Percentiles rank a stretch among this genome's conserved stretches.
These are phyloP conservation scores for Characodon lateralis DNA, from an alignment of 2,797 vertebrate species.

Conservation along the genomic window DNA sequence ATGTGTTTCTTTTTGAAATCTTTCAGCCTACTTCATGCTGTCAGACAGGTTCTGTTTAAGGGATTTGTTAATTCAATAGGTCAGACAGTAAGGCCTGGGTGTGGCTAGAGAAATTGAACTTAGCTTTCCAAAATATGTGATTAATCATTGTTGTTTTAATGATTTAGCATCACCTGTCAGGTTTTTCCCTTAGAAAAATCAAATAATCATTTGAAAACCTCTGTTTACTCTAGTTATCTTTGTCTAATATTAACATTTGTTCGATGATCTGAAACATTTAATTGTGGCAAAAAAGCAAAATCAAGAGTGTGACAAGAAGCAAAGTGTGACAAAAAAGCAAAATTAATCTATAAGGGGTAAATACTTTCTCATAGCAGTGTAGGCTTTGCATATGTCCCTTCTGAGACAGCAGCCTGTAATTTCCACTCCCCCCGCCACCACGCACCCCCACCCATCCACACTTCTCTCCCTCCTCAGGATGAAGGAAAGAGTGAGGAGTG, in stretches of 20 bases:
- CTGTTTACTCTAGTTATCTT: neutral
- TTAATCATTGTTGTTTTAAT: neutral
- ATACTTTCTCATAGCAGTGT: neutral
- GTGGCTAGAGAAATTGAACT: neutral
- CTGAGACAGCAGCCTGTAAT: constrained; percentile 81
- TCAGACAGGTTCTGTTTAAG: no score
- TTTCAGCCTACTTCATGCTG: neutral
- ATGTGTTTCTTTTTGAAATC: neutral
- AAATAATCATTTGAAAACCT: neutral
- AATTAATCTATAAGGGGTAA: neutral
- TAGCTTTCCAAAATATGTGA: neutral
- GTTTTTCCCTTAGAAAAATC: neutral
- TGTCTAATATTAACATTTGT: neutral
- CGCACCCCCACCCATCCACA: constrained; percentile 41
- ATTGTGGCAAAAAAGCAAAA: neutral
- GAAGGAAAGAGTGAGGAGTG: constrained; percentile 82
- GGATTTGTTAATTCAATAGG: neutral
- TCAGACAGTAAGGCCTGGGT: neutral
- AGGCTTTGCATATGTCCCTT: constrained; percentile 44
- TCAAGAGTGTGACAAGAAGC: neutral
- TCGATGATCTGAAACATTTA: constrained; percentile 4
- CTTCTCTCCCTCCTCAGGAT: constrained; percentile 74
- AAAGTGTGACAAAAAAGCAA: neutral
- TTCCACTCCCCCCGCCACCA: constrained; percentile 74
- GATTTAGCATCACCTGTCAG: neutral